Conservation (phyloP, 2,113 vertebrate species). For the Heterochromis multidens region DNA sequence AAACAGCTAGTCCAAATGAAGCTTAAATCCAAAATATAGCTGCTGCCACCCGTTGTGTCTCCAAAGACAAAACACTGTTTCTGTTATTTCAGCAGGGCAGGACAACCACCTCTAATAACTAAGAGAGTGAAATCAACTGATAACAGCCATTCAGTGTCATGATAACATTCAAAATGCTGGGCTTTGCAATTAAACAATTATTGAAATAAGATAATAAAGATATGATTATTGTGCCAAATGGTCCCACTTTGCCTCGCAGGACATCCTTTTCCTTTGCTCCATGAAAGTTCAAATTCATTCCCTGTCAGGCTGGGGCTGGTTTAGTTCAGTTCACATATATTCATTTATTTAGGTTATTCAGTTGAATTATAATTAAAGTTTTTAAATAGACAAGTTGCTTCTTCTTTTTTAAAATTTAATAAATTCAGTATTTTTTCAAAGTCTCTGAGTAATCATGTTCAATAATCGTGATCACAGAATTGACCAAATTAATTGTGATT, state of each 20-base stretch:
- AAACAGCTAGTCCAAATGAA: fast-evolving
- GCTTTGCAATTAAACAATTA: neutral
- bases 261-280: neutral
- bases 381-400: too few species aligned
- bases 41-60: neutral
- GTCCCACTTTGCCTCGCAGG: fast-evolving
- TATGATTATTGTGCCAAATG: neutral
- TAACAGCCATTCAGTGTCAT: neutral
- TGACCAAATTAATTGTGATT: neutral
- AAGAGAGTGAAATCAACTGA: neutral
- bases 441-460: neutral
- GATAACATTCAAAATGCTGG: neutral
- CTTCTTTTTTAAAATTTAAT: neutral
- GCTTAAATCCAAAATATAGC: neutral
- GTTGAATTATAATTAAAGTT: neutral
- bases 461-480: neutral
- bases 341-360: fast-evolving
- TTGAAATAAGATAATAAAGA: fast-evolving
- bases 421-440: neutral
- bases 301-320: neutral
- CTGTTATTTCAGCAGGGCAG: neutral
- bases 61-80: neutral
- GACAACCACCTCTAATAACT: fast-evolving
- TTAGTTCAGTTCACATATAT: neutral
- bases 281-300: fast-evolving